These are phyloP conservation scores for Heteropelma amictum DNA, from an alignment of 2,888 invertebrate genomes.

Conservation along the genomic window DNA sequence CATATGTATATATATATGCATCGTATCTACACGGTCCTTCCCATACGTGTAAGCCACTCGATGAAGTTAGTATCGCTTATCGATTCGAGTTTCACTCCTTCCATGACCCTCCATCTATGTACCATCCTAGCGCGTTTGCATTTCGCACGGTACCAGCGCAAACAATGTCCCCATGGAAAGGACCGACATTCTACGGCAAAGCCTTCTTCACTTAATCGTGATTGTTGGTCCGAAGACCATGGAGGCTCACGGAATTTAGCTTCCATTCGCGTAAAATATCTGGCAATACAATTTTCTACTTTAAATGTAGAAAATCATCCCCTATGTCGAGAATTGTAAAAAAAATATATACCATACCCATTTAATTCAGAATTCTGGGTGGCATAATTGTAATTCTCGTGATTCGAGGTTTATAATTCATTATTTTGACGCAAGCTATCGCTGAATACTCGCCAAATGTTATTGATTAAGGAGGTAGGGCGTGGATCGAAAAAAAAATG, in stretches of 20 bases:
- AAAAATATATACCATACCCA: too few species aligned
- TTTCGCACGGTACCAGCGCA: slow-evolving; percentile 43
- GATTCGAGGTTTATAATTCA: too few species aligned
- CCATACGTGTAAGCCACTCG: slow-evolving; percentile 25
- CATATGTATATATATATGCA: slow-evolving; percentile 19
- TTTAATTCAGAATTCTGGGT: too few species aligned
- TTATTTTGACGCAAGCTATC: too few species aligned
- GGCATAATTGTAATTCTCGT: too few species aligned
- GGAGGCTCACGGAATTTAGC: slow-evolving; percentile 15
- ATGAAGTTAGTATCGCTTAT: slow-evolving; percentile 54
- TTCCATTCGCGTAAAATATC: slow-evolving; percentile 22
- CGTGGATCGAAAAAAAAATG: too few species aligned
- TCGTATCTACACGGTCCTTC: background rate
- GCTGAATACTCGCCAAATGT: too few species aligned
- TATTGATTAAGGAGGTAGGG: too few species aligned
- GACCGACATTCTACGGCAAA: slow-evolving; percentile 21
- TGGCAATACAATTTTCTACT: too few species aligned
- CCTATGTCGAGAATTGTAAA: too few species aligned
- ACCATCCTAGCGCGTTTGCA: slow-evolving; percentile 41
- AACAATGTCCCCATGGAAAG: slow-evolving; percentile 49
- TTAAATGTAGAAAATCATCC: too few species aligned
- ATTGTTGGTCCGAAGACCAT: slow-evolving; percentile 36
- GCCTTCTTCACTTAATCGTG: slow-evolving; percentile 36
- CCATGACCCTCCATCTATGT: background rate
- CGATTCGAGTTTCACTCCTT: slow-evolving; percentile 39